These are phyloP conservation scores for Mirounga angustirostris DNA, from an alignment of 2,113 vertebrate genomes.

Conservation along the genomic window DNA sequence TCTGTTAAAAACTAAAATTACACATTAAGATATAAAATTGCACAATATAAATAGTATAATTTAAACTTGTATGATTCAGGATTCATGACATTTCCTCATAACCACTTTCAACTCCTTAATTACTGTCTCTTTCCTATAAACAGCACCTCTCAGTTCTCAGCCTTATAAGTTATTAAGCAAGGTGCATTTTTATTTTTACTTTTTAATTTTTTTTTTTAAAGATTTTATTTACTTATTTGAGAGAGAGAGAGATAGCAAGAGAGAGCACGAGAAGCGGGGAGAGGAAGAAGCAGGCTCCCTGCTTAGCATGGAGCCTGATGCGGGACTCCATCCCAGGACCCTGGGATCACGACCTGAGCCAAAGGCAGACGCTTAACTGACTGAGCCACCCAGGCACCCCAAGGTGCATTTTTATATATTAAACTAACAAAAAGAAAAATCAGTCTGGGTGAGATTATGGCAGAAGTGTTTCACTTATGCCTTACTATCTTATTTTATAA, in stretches of 20 bases:
- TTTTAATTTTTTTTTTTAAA: too few relatives aligned
- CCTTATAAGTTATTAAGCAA: background rate
- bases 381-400: too few relatives aligned
- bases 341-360: too few relatives aligned
- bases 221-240: too few relatives aligned
- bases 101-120: background rate
- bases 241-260: too few relatives aligned
- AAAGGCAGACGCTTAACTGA: too few relatives aligned
- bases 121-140: background rate
- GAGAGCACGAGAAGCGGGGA: too few relatives aligned
- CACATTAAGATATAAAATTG: background rate
- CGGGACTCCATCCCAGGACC: too few relatives aligned
- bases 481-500: background rate
- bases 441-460: background rate
- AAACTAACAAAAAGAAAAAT: background rate
- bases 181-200: background rate
- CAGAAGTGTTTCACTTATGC: background rate
- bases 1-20: constrained; percentile 26
- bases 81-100: background rate
- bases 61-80: background rate
- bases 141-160: background rate
- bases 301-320: too few relatives aligned
- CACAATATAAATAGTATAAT: background rate
- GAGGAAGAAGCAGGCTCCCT: too few relatives aligned
- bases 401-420: background rate